Evolutionary conservation across 64 coral and sea anemone species (phyloP), one percentile per base, ranked within the genome.

Genomic region (Stichodactyla mertensii): DNA sequence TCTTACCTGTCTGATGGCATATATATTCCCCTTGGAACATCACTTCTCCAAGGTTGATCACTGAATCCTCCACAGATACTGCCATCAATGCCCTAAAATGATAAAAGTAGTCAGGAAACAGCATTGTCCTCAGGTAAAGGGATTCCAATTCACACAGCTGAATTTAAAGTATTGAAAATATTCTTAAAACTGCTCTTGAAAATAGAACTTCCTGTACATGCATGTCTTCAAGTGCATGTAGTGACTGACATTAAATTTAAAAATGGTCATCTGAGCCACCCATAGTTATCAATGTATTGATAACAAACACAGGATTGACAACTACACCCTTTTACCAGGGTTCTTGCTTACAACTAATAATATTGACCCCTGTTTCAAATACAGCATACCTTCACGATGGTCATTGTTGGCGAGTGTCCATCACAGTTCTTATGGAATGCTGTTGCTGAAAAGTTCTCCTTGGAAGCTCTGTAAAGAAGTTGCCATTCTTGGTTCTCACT

Each of bases 361-460:
- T 36, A 36, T 45, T 45, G 1, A 45, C 36, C 36, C 1, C 36
- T n/a, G 0, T 22, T n/a, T 66, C 18, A 64, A 10, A 11, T 74
- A 11, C 36, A 31, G 51, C 89, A 61, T 56, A 94, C 95, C 78
- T 87, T 61, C 54, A 98, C 89, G 51, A 98, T 53, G 51, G 95
- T 98, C 59, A 94, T 82, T 20, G 95, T 98, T 10, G 92, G 92
- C 20, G 89, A 85, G 88, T 92, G 85, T 2, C 92, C 95, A 80
- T 98, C 95, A 87, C 95, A 98, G 26, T 94, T 98, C 19, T 56
- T 80, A 92, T 98, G 95, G 86, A 98, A 98, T 24, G 79, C 67
- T 78, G 64, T 64, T 80, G 95, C 92, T 31, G 89, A 87, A 64
- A 94, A 98, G 4, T 92, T 89, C 86, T 93, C 87, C 27, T 70